Percentiles rank a stretch among this genome's conserved stretches.
Conservation (phyloP, 1,140 invertebrate species). For the Arion vulgaris region DNA sequence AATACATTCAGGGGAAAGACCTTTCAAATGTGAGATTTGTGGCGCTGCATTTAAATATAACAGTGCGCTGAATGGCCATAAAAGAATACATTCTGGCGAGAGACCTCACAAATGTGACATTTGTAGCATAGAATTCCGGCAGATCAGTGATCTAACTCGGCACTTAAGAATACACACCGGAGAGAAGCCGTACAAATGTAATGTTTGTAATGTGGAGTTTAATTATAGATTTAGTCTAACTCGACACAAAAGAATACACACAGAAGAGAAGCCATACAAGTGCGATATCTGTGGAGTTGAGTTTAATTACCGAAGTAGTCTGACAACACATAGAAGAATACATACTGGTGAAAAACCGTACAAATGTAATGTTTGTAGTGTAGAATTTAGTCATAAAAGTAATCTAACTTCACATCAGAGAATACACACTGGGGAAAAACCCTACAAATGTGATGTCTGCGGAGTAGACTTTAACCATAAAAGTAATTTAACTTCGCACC, state of each 20-base stretch:
- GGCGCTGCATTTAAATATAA: too few relatives aligned
- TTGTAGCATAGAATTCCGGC: neutral
- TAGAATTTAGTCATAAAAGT: neutral
- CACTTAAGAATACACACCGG: neutral
- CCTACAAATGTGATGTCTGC: slow-evolving; percentile 1
- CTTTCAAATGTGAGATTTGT: too few relatives aligned
- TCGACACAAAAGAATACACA: slow-evolving; percentile 11
- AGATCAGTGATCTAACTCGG: neutral
- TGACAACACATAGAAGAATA: neutral
- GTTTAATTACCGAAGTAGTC: neutral
- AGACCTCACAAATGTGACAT: neutral
- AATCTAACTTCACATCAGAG: neutral
- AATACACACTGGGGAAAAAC: slow-evolving; percentile 17
- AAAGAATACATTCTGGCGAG: neutral
- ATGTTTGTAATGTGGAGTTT: neutral
- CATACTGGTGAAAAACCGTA: neutral
- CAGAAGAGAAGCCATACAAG: slow-evolving; percentile 1
- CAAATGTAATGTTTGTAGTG: neutral
- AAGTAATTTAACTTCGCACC: neutral
- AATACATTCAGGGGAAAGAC: too few relatives aligned
- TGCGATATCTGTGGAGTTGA: neutral
- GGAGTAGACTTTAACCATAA: neutral
- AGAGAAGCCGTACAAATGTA: neutral
- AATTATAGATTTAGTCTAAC: neutral
- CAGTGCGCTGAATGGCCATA: too few relatives aligned